Base-by-base conservation (phyloP, 2,888 invertebrate genomes). In the Eucriotettix oculatus region DNA sequence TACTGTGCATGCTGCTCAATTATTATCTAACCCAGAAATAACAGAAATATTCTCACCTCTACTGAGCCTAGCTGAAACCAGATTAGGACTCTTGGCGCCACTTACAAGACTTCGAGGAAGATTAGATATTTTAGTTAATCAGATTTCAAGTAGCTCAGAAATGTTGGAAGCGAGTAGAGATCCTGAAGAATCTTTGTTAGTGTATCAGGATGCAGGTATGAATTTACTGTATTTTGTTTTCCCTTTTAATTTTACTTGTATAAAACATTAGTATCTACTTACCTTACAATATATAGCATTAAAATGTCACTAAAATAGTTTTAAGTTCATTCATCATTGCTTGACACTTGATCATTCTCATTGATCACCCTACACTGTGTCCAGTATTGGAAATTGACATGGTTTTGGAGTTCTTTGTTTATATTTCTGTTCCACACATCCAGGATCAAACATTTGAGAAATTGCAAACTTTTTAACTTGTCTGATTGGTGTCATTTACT, bases 1-100 rank as follows among this genome's bases (percentile, higher is more conserved):
- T 17, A 74, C 77, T 58, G 72, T 76, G 11, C 85, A 85, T 68
- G 78, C 83, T 1, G 79, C 81, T 2, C 78, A 82, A 66, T 70
- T 86, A 17, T 73, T 84, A 68, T 78, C 83, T 7, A 80, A 82
- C 69, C 79, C 83, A 9, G 78, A 81, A 58, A 40, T 83, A 43
- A 73, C 78, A 10, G 78, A 80, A 43, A 69, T 78, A 14, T 71
- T 85, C 55, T 75, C 76, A 12, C 77, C 80, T 5, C 73, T 82
- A 63, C 73, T 83, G 67, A 78, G 78, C 62, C 73, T 78, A 54
- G 78, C 85, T 62, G 78, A 82, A 65, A 76, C 76, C 10, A 73
- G 83, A 65, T 71, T 80, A 56, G 71, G 72, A 14, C 70, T 80
- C 40, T 72, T 81, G 58, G 71, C 76, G 5, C 78, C 79, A 55